phyloP scores from a whole-genome alignment of 2,113 vertebrate species.

The Aegotheles bennettii region DNA sequence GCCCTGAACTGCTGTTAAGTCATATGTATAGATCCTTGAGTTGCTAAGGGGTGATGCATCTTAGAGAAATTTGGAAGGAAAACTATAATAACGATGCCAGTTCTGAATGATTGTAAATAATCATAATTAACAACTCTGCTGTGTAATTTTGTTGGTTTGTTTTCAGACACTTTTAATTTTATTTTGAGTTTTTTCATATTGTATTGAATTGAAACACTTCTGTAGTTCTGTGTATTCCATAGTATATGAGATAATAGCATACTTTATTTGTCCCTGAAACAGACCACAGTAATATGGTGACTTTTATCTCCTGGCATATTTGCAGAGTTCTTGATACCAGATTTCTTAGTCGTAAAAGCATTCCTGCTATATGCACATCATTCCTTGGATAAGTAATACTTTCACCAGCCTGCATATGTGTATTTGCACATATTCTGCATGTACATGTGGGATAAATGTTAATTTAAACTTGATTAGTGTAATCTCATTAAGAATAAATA shows the following conservation, averaged over 20 bases:
- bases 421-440: neutral
- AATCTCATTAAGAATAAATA: conserved; percentile 42
- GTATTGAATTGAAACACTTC: conserved; percentile 75
- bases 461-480: conserved; percentile 23
- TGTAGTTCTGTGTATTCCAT: conserved; percentile 60
- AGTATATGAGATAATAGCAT: conserved; percentile 39
- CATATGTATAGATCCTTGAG: conserved; percentile 9
- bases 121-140: conserved; percentile 72
- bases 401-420: neutral
- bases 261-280: conserved; percentile 59
- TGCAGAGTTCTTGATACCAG: neutral
- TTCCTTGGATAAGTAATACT: neutral
- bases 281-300: neutral
- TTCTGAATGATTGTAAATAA: conserved; percentile 72
- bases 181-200: conserved; percentile 78
- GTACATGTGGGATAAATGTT: neutral
- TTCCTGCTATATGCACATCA: neutral
- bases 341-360: neutral
- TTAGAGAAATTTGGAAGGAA: conserved; percentile 63
- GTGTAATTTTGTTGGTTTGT: conserved; percentile 74
- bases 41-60: neutral
- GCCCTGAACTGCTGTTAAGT: neutral
- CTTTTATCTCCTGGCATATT: conserved; percentile 31
- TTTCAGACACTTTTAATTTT: conserved; percentile 74
- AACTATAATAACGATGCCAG: conserved; percentile 59